These are phyloP conservation scores for Anolis apletophallus DNA, from an alignment of 2,797 vertebrate species.

Conservation along the genomic window DNA sequence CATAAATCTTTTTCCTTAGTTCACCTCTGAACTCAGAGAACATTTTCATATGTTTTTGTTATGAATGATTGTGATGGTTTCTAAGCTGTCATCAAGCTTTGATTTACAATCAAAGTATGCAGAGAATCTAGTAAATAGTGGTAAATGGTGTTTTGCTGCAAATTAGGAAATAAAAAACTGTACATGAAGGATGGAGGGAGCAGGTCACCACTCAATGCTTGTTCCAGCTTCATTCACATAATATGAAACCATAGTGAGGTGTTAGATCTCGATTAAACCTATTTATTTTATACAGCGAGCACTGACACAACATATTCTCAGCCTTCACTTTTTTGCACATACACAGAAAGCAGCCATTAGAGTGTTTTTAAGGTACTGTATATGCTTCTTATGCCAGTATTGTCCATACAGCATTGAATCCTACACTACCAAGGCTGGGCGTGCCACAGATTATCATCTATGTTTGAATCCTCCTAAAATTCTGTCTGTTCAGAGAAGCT, in stretches of 20 bases:
- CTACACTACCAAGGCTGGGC: too few species aligned
- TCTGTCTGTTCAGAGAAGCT: not conserved
- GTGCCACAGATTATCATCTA: not conserved
- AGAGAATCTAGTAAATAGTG: too few species aligned
- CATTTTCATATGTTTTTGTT: too few species aligned
- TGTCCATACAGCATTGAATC: constrained; percentile 19
- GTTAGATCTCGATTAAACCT: not conserved
- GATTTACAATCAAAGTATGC: too few species aligned
- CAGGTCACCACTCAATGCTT: not conserved
- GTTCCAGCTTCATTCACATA: not conserved
- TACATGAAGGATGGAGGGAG: not conserved
- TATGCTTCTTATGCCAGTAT: constrained; percentile 28
- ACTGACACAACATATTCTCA: not conserved
- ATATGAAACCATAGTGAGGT: not conserved
- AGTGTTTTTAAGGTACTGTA: not conserved
- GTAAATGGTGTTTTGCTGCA: too few species aligned
- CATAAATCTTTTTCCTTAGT: too few species aligned
- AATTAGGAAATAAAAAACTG: too few species aligned
- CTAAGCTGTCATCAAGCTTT: too few species aligned
- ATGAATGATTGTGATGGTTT: too few species aligned
- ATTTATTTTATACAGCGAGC: constrained; percentile 18
- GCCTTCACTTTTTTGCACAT: not conserved
- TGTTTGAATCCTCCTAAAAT: not conserved
- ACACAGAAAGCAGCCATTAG: not conserved
- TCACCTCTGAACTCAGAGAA: too few species aligned